Evolutionary conservation across 2,888 invertebrate species (phyloP).

Genomic region (Phaedon cochleariae): DNA sequence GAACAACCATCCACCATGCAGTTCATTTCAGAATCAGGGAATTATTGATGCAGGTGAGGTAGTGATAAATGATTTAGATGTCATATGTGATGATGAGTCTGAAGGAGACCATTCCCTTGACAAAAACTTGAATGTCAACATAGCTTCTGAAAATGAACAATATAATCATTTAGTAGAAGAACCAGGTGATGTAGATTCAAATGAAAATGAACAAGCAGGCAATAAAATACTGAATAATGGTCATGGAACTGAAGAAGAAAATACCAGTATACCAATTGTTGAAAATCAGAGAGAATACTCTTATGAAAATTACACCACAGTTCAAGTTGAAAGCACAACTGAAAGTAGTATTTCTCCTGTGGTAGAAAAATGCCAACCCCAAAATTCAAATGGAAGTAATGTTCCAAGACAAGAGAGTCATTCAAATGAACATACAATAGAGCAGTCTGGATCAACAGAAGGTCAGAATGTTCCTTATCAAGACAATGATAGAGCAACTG

Average conservation of each 20-base stretch:
- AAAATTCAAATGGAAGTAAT: slow-evolving; percentile 3
- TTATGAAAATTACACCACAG: neutral
- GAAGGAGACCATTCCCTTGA: too few relatives aligned
- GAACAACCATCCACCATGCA: neutral
- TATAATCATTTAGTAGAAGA: neutral
- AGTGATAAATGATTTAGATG: neutral
- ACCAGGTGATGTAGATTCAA: too few relatives aligned
- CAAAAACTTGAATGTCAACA: too few relatives aligned
- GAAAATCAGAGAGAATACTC: too few relatives aligned
- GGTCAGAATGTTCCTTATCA: neutral
- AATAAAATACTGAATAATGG: too few relatives aligned
- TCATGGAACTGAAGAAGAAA: too few relatives aligned
- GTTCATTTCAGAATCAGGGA: neutral
- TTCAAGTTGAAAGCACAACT: neutral
- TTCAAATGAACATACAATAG: slow-evolving; percentile 13
- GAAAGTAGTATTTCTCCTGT: neutral
- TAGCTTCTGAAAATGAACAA: neutral
- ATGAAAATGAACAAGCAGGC: too few relatives aligned
- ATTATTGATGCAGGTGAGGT: neutral
- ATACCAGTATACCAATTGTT: too few relatives aligned
- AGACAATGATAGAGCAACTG: neutral
- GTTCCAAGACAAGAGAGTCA: slow-evolving; percentile 9
- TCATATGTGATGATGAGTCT: neutral
- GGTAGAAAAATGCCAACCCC: neutral
- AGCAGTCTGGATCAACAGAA: slow-evolving; percentile 10